A percentile compares a stretch with the other conserved stretches of the same genome.
Evolutionary conservation across 2,797 vertebrate genomes (phyloP).

Genomic region (Trachurus trachurus): DNA sequence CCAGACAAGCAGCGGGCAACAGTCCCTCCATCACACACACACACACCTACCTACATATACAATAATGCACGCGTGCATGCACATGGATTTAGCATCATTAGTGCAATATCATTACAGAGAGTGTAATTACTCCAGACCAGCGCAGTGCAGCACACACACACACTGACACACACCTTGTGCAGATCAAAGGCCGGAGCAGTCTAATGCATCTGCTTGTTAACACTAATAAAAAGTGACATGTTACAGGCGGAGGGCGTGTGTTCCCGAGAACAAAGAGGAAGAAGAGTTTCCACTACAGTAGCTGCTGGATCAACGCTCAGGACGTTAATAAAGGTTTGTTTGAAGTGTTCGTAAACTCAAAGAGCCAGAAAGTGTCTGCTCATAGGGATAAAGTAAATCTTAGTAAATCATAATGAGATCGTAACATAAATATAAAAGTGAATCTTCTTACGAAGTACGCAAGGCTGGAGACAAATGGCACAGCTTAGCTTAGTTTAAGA

Average conservation of each 20-base stretch:
- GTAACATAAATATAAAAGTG: too few species aligned
- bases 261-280: conserved; percentile 54
- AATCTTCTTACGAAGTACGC: too few species aligned
- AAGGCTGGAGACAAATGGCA: background rate
- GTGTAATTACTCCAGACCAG: conserved; percentile 54
- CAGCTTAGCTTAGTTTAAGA: background rate
- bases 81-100: conserved; percentile 45
- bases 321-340: conserved; percentile 9
- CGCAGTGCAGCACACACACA: background rate
- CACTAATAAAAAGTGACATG: conserved; percentile 68
- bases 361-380: too few species aligned
- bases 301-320: conserved; percentile 3
- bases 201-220: conserved; percentile 70
- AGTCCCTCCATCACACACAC: conserved; percentile 1
- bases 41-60: background rate
- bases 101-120: conserved; percentile 54
- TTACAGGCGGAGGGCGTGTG: conserved; percentile 38
- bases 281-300: conserved; percentile 33
- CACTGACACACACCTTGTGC: conserved; percentile 21
- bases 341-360: background rate
- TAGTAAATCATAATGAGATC: too few species aligned
- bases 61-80: conserved; percentile 17
- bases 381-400: too few species aligned
- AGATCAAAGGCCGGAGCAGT: conserved; percentile 69
- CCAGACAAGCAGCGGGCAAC: conserved; percentile 13